Evolutionary conservation across 2,888 invertebrate genomes (phyloP), one percentile per base, ranked within the genome.

Genomic region (Lepidocyrtinus sp.): DNA sequence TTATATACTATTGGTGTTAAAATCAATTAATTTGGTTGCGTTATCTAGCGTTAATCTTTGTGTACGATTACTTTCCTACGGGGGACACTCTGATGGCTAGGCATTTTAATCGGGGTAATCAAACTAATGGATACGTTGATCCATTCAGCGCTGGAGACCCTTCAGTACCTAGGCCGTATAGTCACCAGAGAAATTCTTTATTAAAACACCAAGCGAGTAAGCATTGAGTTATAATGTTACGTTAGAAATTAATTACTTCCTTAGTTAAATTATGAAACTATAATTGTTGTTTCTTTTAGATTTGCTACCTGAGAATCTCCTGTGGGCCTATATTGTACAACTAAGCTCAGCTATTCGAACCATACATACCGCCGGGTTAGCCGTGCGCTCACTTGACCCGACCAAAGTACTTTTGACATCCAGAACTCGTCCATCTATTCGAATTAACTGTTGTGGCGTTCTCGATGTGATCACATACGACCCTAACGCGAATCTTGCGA

Each of bases 261-360:
- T n/a, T n/a, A n/a, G n/a, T n/a, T n/a, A n/a, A n/a, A n/a, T n/a
- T n/a, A 36, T 36, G 36, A 36, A 36, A 36, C 36, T 36, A n/a
- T n/a, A n/a, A n/a, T n/a, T n/a, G n/a, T n/a, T n/a, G n/a, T n/a
- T n/a, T n/a, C n/a, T n/a, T n/a, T 92, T 92, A 86, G 90, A 91
- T 74, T 89, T 96, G 88, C 91, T 98, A 83, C 94, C 97, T 0
- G 99, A 99, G 89, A 93, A 94, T 50, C 92, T 95, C 71, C 93
- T 99, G 85, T 99, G 99, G 99, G 95, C 95, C 86, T 94, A 97
- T 87, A 93, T 99, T 65, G 96, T 99, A 87, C 98, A 99, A 89
- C 91, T 99, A 84, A 97, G 97, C 27, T 96, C 97, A 1, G 98
- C 96, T 0, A 90, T 99, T 84, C 92, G 98, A 75, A 93, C 95